phyloP scores from a whole-genome alignment of 2,797 vertebrate species.

The Danio albolineatus region DNA sequence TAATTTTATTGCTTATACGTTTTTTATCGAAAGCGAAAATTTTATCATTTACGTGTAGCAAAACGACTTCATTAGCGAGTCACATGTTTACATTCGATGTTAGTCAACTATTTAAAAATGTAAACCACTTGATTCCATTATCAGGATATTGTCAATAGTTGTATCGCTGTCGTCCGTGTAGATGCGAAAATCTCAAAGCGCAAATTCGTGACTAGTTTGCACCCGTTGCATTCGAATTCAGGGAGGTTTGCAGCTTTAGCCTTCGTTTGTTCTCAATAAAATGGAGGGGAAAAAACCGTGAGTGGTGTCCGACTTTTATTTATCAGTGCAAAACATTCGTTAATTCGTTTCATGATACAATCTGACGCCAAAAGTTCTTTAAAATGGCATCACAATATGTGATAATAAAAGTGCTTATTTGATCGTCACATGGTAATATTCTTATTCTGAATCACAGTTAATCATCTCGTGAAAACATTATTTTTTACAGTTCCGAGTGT shows the following conservation, averaged over 20 bases:
- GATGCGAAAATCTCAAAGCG: conserved; percentile 60
- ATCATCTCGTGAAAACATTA: no score
- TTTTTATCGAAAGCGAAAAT: background rate
- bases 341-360: no score
- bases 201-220: conserved; percentile 68
- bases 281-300: conserved; percentile 27
- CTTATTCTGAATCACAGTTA: background rate
- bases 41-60: background rate
- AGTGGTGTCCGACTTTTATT: conserved; percentile 6
- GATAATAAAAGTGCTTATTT: background rate
- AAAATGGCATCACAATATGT: background rate
- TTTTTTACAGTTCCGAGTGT: conserved; percentile 58
- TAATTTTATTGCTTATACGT: background rate
- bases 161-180: background rate
- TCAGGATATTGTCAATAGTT: conserved; percentile 19
- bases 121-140: background rate
- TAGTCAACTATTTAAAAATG: background rate
- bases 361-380: no score
- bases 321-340: background rate
- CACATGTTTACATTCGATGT: background rate
- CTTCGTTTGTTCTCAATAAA: conserved; percentile 63
- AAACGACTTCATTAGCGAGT: background rate
- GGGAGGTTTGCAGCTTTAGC: conserved; percentile 79
- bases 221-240: conserved; percentile 77
- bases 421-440: background rate